Evolutionary conservation across 1,140 invertebrate species (phyloP).

Genomic region (Drosophila suzukii): DNA sequence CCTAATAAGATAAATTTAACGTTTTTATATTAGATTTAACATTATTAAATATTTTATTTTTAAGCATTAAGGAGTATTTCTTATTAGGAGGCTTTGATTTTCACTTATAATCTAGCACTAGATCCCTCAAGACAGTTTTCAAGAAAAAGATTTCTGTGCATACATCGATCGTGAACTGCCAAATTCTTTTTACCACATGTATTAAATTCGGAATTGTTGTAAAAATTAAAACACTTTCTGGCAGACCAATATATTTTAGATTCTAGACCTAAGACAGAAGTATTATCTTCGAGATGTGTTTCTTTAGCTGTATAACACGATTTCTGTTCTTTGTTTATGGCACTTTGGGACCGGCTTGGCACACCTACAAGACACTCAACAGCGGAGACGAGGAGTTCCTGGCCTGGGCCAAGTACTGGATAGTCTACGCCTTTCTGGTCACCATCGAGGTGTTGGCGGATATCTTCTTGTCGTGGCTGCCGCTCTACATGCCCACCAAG

Average conservation of each 20-base stretch:
- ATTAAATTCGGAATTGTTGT: constrained; percentile 9
- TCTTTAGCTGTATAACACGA: constrained; percentile 34
- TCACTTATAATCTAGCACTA: background rate
- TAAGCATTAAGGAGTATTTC: too few relatives aligned
- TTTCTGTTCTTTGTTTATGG: constrained; percentile 54
- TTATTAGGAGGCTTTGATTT: constrained; percentile 14
- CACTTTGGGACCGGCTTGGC: constrained; percentile 52
- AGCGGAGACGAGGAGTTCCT: constrained; percentile 19
- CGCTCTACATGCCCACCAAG: constrained; percentile 55
- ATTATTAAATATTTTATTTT: background rate
- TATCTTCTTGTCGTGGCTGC: constrained; percentile 48
- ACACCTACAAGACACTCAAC: constrained; percentile 43
- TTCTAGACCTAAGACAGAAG: background rate
- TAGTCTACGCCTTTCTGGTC: constrained; percentile 53
- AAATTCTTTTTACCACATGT: constrained; percentile 3
- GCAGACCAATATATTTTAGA: constrained; percentile 2
- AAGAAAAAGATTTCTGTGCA: background rate
- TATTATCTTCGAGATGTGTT: constrained; percentile 23
- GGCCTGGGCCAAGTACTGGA: constrained; percentile 65
- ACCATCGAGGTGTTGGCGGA: constrained; percentile 47
- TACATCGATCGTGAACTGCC: background rate
- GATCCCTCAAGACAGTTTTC: background rate
- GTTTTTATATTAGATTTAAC: background rate
- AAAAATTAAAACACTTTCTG: background rate
- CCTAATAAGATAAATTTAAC: too few relatives aligned